Evolutionary conservation across 2,888 invertebrate genomes (phyloP).

Genomic region (Callimorpha dominula): DNA sequence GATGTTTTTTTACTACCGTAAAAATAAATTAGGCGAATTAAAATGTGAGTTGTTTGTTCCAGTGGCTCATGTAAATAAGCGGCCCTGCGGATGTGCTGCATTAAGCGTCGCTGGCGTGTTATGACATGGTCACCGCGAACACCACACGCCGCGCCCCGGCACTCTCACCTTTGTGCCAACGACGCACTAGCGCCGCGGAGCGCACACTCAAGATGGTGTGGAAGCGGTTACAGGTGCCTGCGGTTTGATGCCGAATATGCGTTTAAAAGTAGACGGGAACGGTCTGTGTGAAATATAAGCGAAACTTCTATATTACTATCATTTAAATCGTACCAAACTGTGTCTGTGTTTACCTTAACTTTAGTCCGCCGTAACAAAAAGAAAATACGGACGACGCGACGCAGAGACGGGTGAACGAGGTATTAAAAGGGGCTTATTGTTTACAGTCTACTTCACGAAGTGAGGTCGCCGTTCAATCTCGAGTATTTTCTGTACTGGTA

Average conservation of each 20-base stretch:
- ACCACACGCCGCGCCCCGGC: too few species aligned
- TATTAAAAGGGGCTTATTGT: constrained; percentile 13
- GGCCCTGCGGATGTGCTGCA: too few species aligned
- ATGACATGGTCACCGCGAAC: too few species aligned
- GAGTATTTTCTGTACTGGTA: not conserved
- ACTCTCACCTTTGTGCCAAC: not conserved
- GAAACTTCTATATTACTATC: constrained; percentile 31
- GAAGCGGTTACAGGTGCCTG: constrained; percentile 52
- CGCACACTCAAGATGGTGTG: not conserved
- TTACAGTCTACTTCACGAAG: constrained; percentile 9
- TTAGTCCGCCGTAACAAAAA: constrained; percentile 6
- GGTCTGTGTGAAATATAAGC: constrained; percentile 31
- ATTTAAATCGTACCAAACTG: constrained; percentile 31
- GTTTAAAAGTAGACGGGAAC: constrained; percentile 51
- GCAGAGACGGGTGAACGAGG: not conserved
- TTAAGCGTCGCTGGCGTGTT: too few species aligned
- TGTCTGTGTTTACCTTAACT: constrained; percentile 12
- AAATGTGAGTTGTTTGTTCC: too few species aligned
- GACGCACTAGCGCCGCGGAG: not conserved
- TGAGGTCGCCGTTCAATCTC: constrained; percentile 5
- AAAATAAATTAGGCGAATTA: too few species aligned
- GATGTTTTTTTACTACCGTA: too few species aligned
- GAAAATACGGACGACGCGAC: not conserved
- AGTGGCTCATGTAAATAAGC: too few species aligned
- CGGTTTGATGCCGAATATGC: constrained; percentile 56